Evolutionary conservation across 2,797 vertebrate species (phyloP).

Genomic region (Gadopsis bispinosus): DNA sequence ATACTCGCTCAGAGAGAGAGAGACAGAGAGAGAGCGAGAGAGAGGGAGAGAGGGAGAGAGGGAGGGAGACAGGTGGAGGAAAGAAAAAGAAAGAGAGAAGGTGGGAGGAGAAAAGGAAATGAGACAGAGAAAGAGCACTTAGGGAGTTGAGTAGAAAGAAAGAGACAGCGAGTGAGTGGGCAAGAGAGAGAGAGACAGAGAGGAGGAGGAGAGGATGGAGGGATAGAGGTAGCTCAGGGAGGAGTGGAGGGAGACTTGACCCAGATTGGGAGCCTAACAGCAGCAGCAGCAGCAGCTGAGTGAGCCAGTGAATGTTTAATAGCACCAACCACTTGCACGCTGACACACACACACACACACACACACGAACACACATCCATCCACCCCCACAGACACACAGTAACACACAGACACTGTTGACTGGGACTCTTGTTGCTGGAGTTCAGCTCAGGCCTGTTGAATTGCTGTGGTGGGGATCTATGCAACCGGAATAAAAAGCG

Average conservation of each 20-base stretch:
- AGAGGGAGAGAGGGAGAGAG: slow-evolving; percentile 25
- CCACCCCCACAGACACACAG: slow-evolving; percentile 12
- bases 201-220: slow-evolving; percentile 60
- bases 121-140: slow-evolving; percentile 44
- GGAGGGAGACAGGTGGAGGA: slow-evolving; percentile 21
- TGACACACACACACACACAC: slow-evolving; percentile 49
- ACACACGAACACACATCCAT: slow-evolving; percentile 26
- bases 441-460: slow-evolving; percentile 79
- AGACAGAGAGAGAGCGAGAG: slow-evolving; percentile 23
- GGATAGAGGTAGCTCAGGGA: slow-evolving; percentile 79
- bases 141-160: slow-evolving; percentile 48
- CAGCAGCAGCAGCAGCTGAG: slow-evolving; percentile 80
- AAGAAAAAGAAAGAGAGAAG: slow-evolving; percentile 33
- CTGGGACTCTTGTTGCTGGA: slow-evolving; percentile 79
- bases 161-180: slow-evolving; percentile 36
- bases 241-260: slow-evolving; percentile 82
- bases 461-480: slow-evolving; percentile 52
- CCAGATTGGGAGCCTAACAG: slow-evolving; percentile 83
- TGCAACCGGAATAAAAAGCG: slow-evolving; percentile 38
- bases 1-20: slow-evolving; percentile 63
- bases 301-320: slow-evolving; percentile 84
- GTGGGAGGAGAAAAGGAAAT: slow-evolving; percentile 46
- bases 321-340: slow-evolving; percentile 70
- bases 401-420: slow-evolving; percentile 73
- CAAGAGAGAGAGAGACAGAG: slow-evolving; percentile 36